These are phyloP conservation scores for Sinocyclocheilus anophthalmus DNA, from an alignment of 2,113 vertebrate genomes.

Conservation along the genomic window DNA sequence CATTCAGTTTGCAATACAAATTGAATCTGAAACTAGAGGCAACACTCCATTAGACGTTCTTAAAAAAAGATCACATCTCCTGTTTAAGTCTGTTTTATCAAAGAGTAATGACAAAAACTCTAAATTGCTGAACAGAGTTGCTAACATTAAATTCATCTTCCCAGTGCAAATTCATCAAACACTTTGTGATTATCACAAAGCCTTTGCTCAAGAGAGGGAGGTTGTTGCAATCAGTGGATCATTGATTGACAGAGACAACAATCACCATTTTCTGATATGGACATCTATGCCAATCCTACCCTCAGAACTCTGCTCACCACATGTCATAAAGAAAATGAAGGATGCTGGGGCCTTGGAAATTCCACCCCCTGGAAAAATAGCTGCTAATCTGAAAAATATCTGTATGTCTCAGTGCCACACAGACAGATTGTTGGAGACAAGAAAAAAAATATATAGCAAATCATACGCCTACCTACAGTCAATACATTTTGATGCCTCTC, in stretches of 20 bases:
- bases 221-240: conserved; percentile 71
- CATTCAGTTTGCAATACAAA: conserved; percentile 66
- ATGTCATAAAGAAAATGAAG: conserved; percentile 36
- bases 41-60: conserved; percentile 36
- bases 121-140: conserved; percentile 61
- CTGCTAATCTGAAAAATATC: conserved; percentile 75
- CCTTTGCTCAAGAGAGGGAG: conserved; percentile 61
- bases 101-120: rapidly evolving
- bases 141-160: conserved; percentile 75
- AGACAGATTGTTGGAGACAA: conserved; percentile 44
- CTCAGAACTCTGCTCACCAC: rapidly evolving
- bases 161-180: conserved; percentile 56
- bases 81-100: conserved; percentile 55
- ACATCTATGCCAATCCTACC: conserved; percentile 75
- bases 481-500: too few species aligned
- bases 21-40: conserved; percentile 67
- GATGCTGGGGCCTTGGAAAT: conserved; percentile 65
- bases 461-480: too few species aligned
- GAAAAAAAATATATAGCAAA: conserved; percentile 19
- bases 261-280: conserved; percentile 74
- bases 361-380: conserved; percentile 68
- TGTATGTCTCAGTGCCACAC: conserved; percentile 68
- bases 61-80: conserved; percentile 46
- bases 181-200: conserved; percentile 68
- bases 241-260: conserved; percentile 49